These are phyloP conservation scores for Sminthurinus signatus DNA, from an alignment of 1,140 invertebrate species.

Conservation along the genomic window DNA sequence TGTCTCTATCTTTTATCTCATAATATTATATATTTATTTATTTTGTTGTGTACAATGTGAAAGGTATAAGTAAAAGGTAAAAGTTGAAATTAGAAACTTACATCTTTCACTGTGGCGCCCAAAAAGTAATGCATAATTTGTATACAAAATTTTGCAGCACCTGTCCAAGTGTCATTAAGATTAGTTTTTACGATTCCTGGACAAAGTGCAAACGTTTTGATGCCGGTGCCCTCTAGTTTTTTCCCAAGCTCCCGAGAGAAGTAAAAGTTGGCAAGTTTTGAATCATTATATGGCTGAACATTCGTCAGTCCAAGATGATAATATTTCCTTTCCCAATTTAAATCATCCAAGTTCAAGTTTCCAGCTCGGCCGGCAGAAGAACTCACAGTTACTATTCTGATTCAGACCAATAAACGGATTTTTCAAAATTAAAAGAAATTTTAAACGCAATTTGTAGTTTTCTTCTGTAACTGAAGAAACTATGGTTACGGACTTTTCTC, in stretches of 20 bases:
- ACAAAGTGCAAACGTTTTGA: slow-evolving; percentile 10
- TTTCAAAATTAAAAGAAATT: background rate
- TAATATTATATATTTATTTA: no score
- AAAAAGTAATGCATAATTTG: background rate
- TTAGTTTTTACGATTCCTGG: slow-evolving; percentile 18
- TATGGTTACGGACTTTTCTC: background rate
- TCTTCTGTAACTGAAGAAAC: no score
- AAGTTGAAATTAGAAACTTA: background rate
- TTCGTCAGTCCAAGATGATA: background rate
- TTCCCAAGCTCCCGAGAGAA: slow-evolving; percentile 19
- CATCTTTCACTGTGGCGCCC: background rate
- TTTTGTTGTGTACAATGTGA: no score
- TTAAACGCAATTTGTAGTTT: background rate
- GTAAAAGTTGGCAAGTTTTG: slow-evolving; percentile 28
- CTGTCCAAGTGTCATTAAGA: background rate
- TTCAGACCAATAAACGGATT: slow-evolving; percentile 21
- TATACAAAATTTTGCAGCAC: background rate
- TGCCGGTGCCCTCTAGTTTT: slow-evolving; percentile 14
- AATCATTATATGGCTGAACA: slow-evolving; percentile 46
- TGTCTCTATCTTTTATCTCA: no score
- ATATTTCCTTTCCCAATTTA: slow-evolving; percentile 13
- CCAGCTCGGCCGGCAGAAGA: background rate
- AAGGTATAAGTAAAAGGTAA: background rate
- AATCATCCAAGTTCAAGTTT: slow-evolving; percentile 15
- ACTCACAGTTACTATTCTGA: slow-evolving; percentile 16